Evolutionary conservation across 2,113 vertebrate genomes (phyloP), one percentile per base, ranked within the genome.

Genomic region (Atractosteus spatula): DNA sequence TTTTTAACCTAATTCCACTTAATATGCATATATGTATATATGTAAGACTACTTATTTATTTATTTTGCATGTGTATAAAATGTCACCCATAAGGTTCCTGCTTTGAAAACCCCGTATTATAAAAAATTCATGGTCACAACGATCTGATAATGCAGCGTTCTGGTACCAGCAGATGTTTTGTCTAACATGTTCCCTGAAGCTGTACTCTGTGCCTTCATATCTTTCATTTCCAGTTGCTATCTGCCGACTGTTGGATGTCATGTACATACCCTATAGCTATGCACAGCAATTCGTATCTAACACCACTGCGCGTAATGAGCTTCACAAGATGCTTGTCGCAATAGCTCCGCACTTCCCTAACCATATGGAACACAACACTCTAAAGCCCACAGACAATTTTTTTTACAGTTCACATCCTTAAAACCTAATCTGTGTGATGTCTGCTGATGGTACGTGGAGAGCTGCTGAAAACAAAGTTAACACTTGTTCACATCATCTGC

Each of bases 111-210:
- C 17, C 62, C 3, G 41, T 87, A 89, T 91, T 90, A 93, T 94
- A 93, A 94, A 94, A 93, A 91, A 94, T 93, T 91, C 92, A 93
- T 93, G 91, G 85, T 87, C 87, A 89, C 89, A 86, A 88, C 90
- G 91, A 91, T 93, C 91, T 94, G 91, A 90, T 91, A 92, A 90
- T 91, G 89, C 90, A 88, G 87, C 83, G 90, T 88, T 93, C 91
- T 91, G 91, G 92, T 94, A 94, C 91, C 89, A 93, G 90, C 93
- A 95, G 93, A 94, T 95, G 94, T 94, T 93, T 92, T 92, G 92
- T 94, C 91, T 94, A 91, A 93, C 91, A 93, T 92, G 90, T 91
- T 93, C 91, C 92, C 92, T 78, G 86, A 91, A 94, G 93, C 93
- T 90, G 90, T 90, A 89, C 89, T 89, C 88, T 86, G 86, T 83